Conservation (phyloP, 2,888 invertebrate species). For the Melinaea menophilus region DNA sequence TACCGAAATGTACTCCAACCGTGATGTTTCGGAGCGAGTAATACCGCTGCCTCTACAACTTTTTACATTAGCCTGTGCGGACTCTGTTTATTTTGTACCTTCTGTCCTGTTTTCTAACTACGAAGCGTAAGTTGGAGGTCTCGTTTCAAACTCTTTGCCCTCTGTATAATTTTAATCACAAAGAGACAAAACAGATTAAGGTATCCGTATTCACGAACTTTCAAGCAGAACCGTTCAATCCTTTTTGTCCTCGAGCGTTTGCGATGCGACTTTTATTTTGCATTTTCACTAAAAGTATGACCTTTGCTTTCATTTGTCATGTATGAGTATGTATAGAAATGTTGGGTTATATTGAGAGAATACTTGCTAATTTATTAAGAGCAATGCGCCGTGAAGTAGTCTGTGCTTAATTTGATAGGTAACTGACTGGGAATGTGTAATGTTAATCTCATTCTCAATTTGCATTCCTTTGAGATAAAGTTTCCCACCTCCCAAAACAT, state of each 20-base stretch:
- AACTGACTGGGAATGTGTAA: slow-evolving; percentile 2
- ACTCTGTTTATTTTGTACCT: slow-evolving; percentile 66
- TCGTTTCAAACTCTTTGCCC: slow-evolving; percentile 62
- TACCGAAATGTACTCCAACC: slow-evolving; percentile 45
- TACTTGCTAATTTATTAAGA: not conserved
- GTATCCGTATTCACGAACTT: slow-evolving; percentile 51
- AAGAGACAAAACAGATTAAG: slow-evolving; percentile 66
- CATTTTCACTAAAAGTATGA: slow-evolving; percentile 7
- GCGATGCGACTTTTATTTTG: slow-evolving; percentile 20
- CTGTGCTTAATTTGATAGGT: not conserved
- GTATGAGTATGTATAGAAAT: not conserved
- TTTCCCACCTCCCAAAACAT: not conserved
- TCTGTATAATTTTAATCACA: slow-evolving; percentile 67
- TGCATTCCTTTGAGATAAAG: not conserved
- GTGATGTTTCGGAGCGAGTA: slow-evolving; percentile 64
- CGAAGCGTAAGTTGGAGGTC: slow-evolving; percentile 64
- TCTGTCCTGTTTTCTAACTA: slow-evolving; percentile 57
- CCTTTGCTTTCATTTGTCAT: not conserved
- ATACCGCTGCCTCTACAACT: slow-evolving; percentile 57
- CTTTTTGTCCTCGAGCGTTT: slow-evolving; percentile 40
- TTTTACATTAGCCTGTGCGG: slow-evolving; percentile 67
- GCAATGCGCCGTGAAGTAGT: not conserved
- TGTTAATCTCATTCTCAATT: not conserved
- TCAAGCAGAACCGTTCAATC: slow-evolving; percentile 51
- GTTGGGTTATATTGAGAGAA: not conserved